A percentile compares a stretch with the other conserved stretches of the same genome.
Evolutionary conservation across 1,140 invertebrate genomes (phyloP).

Genomic region (Aphelinus certus): DNA sequence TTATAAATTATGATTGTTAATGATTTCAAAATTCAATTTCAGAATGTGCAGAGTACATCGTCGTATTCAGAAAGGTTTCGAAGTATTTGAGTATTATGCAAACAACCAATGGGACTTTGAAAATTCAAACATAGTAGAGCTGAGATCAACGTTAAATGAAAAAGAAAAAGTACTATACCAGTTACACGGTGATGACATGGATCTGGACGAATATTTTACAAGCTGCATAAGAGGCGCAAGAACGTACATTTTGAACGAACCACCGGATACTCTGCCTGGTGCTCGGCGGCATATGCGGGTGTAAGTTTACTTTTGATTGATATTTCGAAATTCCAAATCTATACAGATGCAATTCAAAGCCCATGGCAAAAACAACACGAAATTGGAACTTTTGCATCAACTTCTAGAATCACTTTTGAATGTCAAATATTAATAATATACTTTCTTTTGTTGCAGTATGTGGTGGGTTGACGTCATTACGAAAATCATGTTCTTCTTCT

Average conservation of each 20-base stretch:
- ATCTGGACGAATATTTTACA: constrained; percentile 78
- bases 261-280: constrained; percentile 83
- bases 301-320: constrained; percentile 64
- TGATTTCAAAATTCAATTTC: constrained; percentile 25
- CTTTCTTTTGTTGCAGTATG: constrained; percentile 68
- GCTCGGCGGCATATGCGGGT: constrained; percentile 81
- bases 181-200: constrained; percentile 76
- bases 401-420: no score
- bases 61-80: constrained; percentile 82
- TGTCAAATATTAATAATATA: constrained; percentile 10
- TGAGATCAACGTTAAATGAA: constrained; percentile 71
- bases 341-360: no score
- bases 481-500: constrained; percentile 61
- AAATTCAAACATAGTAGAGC: constrained; percentile 68
- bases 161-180: constrained; percentile 74
- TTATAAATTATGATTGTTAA: no score
- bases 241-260: constrained; percentile 83
- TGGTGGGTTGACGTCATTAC: constrained; percentile 69
- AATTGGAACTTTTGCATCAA: no score
- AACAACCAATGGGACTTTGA: constrained; percentile 88
- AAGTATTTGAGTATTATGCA: constrained; percentile 86
- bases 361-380: no score
- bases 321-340: no score
- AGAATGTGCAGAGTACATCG: constrained; percentile 80
- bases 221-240: constrained; percentile 78